Conservation (phyloP, 1,140 invertebrate genomes). For the Tigriopus japonicus region DNA sequence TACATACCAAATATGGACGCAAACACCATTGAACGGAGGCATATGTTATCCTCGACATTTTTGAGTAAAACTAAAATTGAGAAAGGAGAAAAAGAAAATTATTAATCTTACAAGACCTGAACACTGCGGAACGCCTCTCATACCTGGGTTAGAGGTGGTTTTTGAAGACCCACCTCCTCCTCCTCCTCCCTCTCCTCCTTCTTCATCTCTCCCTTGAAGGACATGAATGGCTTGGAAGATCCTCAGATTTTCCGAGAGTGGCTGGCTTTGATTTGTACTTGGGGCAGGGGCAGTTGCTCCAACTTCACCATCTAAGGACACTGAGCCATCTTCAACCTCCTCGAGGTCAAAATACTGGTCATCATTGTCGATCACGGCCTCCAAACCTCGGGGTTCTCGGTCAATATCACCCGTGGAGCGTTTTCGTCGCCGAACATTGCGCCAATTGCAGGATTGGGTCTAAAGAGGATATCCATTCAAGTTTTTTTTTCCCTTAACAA, state of each 20-base stretch:
- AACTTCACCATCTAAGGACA: not conserved
- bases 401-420: conserved; percentile 37
- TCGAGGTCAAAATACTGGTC: conserved; percentile 13
- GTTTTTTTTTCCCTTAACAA: conserved; percentile 1
- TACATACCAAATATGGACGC: no score
- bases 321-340: conserved; percentile 24
- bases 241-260: conserved; percentile 63
- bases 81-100: not conserved
- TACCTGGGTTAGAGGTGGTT: not conserved
- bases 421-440: conserved; percentile 49
- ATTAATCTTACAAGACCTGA: not conserved
- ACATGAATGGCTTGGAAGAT: conserved; percentile 70
- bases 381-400: conserved; percentile 21
- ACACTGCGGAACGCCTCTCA: not conserved
- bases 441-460: conserved; percentile 82
- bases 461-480: conserved; percentile 25
- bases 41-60: not conserved
- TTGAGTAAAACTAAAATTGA: not conserved
- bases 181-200: conserved; percentile 30
- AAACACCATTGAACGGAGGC: no score
- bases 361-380: conserved; percentile 17
- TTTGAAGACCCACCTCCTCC: conserved; percentile 21
- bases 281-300: conserved; percentile 24
- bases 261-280: conserved; percentile 18
- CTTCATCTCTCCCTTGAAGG: conserved; percentile 53